These are phyloP conservation scores for Tragelaphus scriptus DNA, from an alignment of 2,113 vertebrate species.

Conservation along the genomic window DNA sequence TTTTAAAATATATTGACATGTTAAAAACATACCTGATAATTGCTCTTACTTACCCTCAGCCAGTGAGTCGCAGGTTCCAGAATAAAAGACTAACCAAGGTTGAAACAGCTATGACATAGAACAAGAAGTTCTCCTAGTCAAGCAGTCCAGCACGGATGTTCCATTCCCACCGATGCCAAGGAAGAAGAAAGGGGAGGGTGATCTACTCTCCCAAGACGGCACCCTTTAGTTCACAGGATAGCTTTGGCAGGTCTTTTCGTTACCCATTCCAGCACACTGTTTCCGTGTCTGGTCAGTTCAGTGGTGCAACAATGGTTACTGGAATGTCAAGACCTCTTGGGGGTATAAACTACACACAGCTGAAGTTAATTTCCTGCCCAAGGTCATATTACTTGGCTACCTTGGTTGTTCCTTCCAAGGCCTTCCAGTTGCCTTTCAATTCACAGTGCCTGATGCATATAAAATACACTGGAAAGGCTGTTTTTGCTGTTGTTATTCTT, in stretches of 20 bases:
- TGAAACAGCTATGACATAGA: background rate
- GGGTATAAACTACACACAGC: background rate
- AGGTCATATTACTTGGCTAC: background rate
- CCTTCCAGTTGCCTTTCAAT: background rate
- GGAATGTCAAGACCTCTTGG: background rate
- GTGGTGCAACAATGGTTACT: background rate
- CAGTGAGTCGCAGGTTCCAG: background rate
- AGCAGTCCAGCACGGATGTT: background rate
- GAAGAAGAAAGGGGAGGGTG: accelerated
- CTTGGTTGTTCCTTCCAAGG: background rate
- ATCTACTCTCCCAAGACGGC: background rate
- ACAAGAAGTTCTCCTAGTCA: background rate
- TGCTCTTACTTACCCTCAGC: background rate
- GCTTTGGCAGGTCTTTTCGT: background rate
- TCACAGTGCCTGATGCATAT: background rate
- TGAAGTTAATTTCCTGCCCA: constrained; percentile 27
- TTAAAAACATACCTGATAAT: background rate
- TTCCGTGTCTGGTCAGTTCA: background rate
- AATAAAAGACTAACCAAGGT: background rate
- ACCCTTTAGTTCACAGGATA: background rate
- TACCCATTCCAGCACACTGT: background rate
- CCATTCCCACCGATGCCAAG: background rate
- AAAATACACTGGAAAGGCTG: background rate
- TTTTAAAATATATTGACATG: background rate
- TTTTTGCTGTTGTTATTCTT: background rate